A percentile compares a stretch with the other conserved stretches of the same genome.
phyloP scores from a whole-genome alignment of 2,888 invertebrate species.

The Patella caerulea region DNA sequence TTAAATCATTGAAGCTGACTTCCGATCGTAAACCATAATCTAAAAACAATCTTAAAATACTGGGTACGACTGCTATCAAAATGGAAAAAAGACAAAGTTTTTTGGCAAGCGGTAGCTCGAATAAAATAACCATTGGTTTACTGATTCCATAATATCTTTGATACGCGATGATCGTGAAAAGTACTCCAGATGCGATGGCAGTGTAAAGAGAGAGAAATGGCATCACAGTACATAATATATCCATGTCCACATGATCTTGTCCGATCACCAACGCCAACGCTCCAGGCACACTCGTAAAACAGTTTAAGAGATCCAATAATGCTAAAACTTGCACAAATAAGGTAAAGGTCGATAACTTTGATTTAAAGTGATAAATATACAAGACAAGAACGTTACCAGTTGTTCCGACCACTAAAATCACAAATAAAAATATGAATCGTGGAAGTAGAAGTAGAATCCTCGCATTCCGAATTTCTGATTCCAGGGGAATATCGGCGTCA shows the following conservation, averaged over 20 bases:
- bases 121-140: constrained; percentile 12
- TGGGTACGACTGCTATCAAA: background rate
- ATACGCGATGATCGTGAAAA: constrained; percentile 19
- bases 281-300: constrained; percentile 11
- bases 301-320: constrained; percentile 19
- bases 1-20: constrained; percentile 5
- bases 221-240: constrained; percentile 12
- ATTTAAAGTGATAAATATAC: constrained; percentile 23
- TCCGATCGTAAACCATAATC: constrained; percentile 2
- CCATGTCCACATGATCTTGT: constrained; percentile 6
- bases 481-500: background rate
- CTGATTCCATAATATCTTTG: constrained; percentile 17
- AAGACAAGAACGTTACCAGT: constrained; percentile 23
- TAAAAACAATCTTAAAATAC: constrained; percentile 13
- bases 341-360: constrained; percentile 17
- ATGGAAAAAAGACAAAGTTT: constrained; percentile 14
- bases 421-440: constrained; percentile 10
- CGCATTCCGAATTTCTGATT: background rate
- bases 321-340: constrained; percentile 23
- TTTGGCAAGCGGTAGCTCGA: background rate
- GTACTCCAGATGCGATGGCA: constrained; percentile 10
- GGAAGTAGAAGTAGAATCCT: background rate
- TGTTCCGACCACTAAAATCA: constrained; percentile 16
- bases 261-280: constrained; percentile 15
- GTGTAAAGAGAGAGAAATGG: constrained; percentile 17